Percentiles rank a stretch among this genome's conserved stretches.
Conservation (phyloP, 2,797 vertebrate genomes). For the Microhierax caerulescens region DNA sequence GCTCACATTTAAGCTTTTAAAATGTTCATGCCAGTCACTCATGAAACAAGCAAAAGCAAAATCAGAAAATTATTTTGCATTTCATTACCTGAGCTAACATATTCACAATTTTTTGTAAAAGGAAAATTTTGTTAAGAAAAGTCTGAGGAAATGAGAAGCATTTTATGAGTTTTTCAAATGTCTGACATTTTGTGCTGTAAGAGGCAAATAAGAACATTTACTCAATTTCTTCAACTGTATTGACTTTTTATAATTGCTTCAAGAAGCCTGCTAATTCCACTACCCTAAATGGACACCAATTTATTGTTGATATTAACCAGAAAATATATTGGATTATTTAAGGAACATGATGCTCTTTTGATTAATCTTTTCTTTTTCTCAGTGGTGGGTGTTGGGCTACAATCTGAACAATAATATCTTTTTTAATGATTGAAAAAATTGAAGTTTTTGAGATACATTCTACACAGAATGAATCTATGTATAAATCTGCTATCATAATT, state of each 20-base stretch:
- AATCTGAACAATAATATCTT: not conserved
- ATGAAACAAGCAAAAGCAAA: not conserved
- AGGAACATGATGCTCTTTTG: not conserved
- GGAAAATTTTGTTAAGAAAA: not conserved
- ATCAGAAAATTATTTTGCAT: not conserved
- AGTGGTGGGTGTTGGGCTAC: not conserved
- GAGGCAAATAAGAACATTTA: not conserved
- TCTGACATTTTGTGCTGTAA: not conserved
- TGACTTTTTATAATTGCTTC: not conserved
- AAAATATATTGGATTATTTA: not conserved
- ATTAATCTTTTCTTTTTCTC: not conserved
- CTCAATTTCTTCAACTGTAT: not conserved
- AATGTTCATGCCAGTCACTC: not conserved
- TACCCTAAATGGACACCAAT: not conserved
- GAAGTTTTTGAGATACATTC: not conserved
- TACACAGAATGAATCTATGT: not conserved
- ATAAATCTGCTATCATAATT: not conserved
- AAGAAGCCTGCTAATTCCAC: not conserved
- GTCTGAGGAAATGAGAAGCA: not conserved
- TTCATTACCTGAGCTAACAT: not conserved
- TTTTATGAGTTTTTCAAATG: not conserved
- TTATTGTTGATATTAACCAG: not conserved
- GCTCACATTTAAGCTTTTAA: not conserved
- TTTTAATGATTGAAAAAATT: not conserved
- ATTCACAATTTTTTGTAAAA: not conserved